These are phyloP conservation scores for Leucophenga varia DNA, from an alignment of 1,140 invertebrate species.

Conservation along the genomic window DNA sequence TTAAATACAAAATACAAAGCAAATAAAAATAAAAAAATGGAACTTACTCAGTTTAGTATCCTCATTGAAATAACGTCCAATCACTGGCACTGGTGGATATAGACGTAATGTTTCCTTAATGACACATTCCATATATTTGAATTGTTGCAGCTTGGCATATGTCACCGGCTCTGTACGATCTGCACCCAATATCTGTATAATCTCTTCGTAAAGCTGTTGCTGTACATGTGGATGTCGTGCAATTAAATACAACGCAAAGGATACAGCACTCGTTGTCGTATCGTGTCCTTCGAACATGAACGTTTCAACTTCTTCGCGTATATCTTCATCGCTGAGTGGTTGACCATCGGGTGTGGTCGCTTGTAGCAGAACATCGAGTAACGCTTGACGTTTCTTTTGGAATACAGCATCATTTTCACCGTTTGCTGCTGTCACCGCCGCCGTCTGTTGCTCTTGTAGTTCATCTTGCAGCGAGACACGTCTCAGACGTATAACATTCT, in stretches of 20 bases:
- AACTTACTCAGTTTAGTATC: conserved; percentile 54
- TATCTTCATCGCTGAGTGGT: conserved; percentile 65
- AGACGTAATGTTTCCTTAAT: conserved; percentile 66
- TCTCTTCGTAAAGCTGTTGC: conserved; percentile 62
- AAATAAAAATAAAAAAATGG: neutral
- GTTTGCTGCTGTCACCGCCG: too few relatives aligned
- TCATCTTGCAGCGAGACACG: conserved; percentile 40
- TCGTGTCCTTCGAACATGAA: conserved; percentile 81
- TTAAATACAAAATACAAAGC: neutral
- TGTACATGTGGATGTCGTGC: conserved; percentile 63
- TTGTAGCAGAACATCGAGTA: conserved; percentile 76
- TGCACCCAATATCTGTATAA: conserved; percentile 61
- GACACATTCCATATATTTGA: conserved; percentile 60
- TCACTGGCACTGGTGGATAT: conserved; percentile 70
- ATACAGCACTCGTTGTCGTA: conserved; percentile 65
- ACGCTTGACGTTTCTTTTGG: conserved; percentile 66
- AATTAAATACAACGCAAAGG: conserved; percentile 61
- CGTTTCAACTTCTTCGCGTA: conserved; percentile 74
- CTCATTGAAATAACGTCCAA: conserved; percentile 61
- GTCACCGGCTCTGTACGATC: conserved; percentile 31
- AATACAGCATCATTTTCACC: conserved; percentile 40
- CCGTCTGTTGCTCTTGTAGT: conserved; percentile 10
- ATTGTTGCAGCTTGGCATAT: conserved; percentile 35
- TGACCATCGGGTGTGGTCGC: conserved; percentile 61
- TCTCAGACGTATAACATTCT: conserved; percentile 61